Percentiles rank a stretch among this genome's conserved stretches.
Conservation (phyloP, 2,797 vertebrate genomes). For the Sylvia borin region DNA sequence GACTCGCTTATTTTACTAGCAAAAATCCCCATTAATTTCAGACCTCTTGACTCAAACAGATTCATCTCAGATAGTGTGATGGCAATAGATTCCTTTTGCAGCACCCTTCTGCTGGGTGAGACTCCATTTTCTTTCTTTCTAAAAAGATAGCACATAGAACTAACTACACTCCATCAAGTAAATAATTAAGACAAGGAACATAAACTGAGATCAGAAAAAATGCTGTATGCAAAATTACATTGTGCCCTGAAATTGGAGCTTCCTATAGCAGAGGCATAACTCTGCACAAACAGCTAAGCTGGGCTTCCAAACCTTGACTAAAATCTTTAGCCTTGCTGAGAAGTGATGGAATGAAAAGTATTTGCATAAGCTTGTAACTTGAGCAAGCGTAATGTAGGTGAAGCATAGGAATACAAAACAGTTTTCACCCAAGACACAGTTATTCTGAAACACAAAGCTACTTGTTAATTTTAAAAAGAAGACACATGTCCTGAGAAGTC, state of each 20-base stretch:
- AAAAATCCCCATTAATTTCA: not conserved
- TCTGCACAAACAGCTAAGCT: not conserved
- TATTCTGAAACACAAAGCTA: not conserved
- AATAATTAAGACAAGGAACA: not conserved
- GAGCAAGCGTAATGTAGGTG: not conserved
- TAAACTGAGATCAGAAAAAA: not conserved
- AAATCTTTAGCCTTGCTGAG: not conserved
- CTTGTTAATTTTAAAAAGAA: not conserved
- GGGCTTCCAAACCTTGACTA: not conserved
- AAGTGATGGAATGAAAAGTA: not conserved
- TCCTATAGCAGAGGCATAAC: not conserved
- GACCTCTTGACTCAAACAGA: not conserved
- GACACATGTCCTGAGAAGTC: not conserved
- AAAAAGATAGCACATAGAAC: not conserved
- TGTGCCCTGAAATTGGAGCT: not conserved
- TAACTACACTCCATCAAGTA: not conserved
- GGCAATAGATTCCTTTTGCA: not conserved
- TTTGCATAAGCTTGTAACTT: slow-evolving; percentile 41
- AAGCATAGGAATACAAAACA: slow-evolving; percentile 29
- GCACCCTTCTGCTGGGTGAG: not conserved
- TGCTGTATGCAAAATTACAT: not conserved
- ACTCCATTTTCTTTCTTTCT: not conserved
- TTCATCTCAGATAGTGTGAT: not conserved
- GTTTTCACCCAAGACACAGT: not conserved
- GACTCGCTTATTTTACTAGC: not conserved